Evolutionary conservation across 2,888 invertebrate species (phyloP).

Genomic region (Athalia rosae): DNA sequence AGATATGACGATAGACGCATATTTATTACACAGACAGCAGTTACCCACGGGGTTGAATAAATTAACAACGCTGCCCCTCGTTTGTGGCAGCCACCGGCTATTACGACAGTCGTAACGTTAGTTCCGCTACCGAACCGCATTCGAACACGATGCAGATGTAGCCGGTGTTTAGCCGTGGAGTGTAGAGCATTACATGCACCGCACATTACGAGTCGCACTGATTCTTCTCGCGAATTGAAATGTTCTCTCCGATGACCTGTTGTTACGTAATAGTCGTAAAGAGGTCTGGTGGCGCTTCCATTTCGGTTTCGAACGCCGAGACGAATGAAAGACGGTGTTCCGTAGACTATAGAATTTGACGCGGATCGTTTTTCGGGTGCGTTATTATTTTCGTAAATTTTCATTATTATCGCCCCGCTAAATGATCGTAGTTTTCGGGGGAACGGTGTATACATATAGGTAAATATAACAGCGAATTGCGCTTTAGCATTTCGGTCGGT

Average conservation of each 20-base stretch:
- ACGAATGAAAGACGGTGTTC: not conserved
- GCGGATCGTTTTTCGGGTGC: not conserved
- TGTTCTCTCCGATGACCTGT: no score
- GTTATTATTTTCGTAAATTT: not conserved
- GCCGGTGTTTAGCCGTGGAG: not conserved
- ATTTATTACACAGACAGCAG: conserved; percentile 34
- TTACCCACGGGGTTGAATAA: conserved; percentile 29
- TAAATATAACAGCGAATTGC: not conserved
- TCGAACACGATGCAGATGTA: conserved; percentile 4
- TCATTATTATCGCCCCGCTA: no score
- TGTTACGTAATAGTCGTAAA: no score
- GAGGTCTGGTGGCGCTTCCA: no score
- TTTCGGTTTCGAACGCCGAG: no score
- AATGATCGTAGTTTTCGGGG: conserved; percentile 11
- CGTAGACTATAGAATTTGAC: not conserved
- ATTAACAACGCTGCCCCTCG: conserved; percentile 21
- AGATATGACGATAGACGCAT: conserved; percentile 39
- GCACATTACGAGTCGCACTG: no score
- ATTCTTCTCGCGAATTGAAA: no score
- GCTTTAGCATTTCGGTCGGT: conserved; percentile 18
- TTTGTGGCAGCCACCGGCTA: not conserved
- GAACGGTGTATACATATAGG: not conserved
- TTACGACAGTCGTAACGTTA: conserved; percentile 35
- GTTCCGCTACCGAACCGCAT: not conserved
- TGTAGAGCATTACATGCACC: no score